phyloP scores from a whole-genome alignment of 2,113 vertebrate species.

The Calyptomena viridis region DNA sequence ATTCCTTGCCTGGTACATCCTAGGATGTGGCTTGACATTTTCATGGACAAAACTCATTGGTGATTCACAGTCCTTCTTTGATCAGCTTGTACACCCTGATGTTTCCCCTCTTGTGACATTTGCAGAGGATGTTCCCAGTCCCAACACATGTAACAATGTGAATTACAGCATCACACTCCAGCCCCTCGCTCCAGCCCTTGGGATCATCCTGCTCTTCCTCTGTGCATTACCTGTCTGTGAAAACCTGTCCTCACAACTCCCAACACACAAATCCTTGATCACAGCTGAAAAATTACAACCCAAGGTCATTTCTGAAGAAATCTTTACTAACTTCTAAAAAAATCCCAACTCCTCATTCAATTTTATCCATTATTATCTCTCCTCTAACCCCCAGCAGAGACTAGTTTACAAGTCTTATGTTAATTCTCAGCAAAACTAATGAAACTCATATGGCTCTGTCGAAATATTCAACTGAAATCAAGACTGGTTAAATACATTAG shows the following conservation, averaged over 20 bases:
- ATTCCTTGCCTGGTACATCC: neutral
- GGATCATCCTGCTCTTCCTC: neutral
- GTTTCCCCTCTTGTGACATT: conserved; percentile 26
- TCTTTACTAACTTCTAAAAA: neutral
- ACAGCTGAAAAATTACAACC: neutral
- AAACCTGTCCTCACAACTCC: neutral
- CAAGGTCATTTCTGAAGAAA: neutral
- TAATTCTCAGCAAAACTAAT: conserved; percentile 16
- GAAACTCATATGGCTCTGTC: neutral
- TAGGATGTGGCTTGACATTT: conserved; percentile 35
- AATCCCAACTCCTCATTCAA: neutral
- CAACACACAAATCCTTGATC: neutral
- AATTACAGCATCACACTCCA: neutral
- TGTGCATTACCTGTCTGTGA: neutral
- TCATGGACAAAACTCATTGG: conserved; percentile 31
- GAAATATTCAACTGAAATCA: neutral
- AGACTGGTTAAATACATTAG: conserved; percentile 20
- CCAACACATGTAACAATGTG: neutral
- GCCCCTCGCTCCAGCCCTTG: neutral
- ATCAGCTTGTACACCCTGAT: conserved; percentile 36
- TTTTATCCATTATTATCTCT: neutral
- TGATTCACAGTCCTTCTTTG: conserved; percentile 27
- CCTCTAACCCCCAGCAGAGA: neutral
- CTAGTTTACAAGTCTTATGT: neutral
- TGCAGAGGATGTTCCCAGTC: conserved; percentile 28